These are phyloP conservation scores for Argopecten irradians DNA, from an alignment of 1,140 invertebrate genomes.

Conservation along the genomic window DNA sequence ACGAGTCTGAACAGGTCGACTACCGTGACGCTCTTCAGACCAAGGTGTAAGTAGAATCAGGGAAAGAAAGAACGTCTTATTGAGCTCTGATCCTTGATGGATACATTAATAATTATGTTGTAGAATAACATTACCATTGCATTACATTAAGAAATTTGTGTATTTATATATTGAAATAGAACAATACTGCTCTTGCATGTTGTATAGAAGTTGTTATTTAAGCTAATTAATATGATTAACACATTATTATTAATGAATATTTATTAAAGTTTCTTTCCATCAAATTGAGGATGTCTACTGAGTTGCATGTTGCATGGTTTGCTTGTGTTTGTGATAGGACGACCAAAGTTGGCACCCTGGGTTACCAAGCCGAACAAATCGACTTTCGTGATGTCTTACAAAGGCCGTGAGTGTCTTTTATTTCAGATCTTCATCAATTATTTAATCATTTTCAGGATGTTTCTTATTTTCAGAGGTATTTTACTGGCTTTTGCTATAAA, in stretches of 20 bases:
- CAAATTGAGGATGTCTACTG: too few species aligned
- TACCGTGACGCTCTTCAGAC: slow-evolving; percentile 61
- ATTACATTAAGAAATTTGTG: too few species aligned
- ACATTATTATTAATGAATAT: too few species aligned
- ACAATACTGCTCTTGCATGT: too few species aligned
- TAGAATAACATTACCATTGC: background rate
- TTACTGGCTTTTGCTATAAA: too few species aligned
- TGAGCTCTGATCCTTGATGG: too few species aligned
- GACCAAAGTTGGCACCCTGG: background rate
- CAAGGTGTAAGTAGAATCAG: slow-evolving; percentile 67
- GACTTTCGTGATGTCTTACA: background rate
- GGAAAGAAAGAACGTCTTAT: too few species aligned
- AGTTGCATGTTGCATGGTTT: slow-evolving; percentile 12
- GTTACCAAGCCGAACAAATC: background rate
- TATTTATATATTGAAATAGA: too few species aligned
- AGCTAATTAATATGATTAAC: too few species aligned
- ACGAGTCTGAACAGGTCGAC: slow-evolving; percentile 63
- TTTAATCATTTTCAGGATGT: background rate
- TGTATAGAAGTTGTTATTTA: too few species aligned
- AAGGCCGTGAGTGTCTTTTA: background rate
- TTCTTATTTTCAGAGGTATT: background rate
- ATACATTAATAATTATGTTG: too few species aligned
- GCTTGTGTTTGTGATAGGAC: background rate
- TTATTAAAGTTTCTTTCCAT: too few species aligned
- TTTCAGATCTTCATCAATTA: background rate